Percentiles rank a stretch among this genome's conserved stretches.
phyloP scores from a whole-genome alignment of 2,113 vertebrate species.

The Heptranchias perlo region DNA sequence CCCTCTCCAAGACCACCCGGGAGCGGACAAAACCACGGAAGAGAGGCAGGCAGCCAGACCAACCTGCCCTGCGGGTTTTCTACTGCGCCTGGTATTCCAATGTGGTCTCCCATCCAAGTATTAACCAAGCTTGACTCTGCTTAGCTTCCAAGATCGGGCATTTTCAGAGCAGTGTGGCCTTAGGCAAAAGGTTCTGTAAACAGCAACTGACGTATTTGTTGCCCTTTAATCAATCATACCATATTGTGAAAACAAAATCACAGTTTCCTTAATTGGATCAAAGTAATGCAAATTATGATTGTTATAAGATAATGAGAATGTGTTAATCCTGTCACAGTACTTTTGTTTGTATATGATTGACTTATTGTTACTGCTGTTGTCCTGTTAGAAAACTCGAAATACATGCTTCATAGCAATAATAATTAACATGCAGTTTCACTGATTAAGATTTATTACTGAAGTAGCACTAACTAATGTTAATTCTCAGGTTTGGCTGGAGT shows the following conservation, averaged over 20 bases:
- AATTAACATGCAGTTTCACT: neutral
- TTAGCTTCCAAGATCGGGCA: neutral
- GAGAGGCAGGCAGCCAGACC: neutral
- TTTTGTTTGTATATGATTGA: neutral
- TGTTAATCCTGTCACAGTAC: neutral
- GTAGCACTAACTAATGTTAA: neutral
- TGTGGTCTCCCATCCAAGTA: neutral
- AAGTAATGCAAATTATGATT: neutral
- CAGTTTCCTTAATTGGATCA: neutral
- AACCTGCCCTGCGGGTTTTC: neutral
- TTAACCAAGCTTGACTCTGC: neutral
- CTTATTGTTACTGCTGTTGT: neutral
- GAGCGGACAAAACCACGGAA: neutral
- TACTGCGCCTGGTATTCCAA: neutral
- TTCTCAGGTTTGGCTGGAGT: conserved; percentile 44
- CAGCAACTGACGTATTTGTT: neutral
- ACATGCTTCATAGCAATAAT: neutral
- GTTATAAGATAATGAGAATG: neutral
- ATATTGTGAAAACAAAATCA: neutral
- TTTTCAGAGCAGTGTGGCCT: neutral
- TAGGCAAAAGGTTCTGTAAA: neutral
- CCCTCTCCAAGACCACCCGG: neutral
- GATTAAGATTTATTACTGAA: neutral
- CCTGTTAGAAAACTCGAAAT: neutral
- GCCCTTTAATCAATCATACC: neutral